phyloP scores from a whole-genome alignment of 2,888 invertebrate genomes.

The Herminia tarsipennalis region DNA sequence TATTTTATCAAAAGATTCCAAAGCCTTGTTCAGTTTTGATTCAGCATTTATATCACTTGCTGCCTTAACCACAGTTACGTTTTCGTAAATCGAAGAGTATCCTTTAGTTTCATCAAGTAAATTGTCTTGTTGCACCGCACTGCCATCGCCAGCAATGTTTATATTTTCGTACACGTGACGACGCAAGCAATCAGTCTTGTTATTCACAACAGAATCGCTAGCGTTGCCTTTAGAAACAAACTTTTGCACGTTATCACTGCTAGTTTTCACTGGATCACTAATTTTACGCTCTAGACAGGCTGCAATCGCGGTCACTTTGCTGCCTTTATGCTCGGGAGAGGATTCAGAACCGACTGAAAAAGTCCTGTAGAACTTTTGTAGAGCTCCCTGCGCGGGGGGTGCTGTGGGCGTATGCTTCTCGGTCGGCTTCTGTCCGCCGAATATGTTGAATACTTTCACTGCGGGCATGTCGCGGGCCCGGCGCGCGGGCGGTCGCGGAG shows the following conservation, averaged over 20 bases:
- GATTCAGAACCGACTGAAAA: conserved; percentile 77
- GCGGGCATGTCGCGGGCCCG: conserved; percentile 83
- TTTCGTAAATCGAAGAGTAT: conserved; percentile 80
- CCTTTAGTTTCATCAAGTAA: conserved; percentile 76
- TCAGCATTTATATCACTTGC: conserved; percentile 51
- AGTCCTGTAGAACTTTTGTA: conserved; percentile 83
- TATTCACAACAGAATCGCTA: conserved; percentile 61
- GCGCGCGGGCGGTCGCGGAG: conserved; percentile 72
- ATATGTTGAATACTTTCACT: conserved; percentile 85
- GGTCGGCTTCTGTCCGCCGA: conserved; percentile 83
- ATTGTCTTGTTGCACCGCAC: conserved; percentile 53
- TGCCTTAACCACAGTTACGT: conserved; percentile 73
- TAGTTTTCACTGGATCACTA: conserved; percentile 63
- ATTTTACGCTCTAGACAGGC: conserved; percentile 79
- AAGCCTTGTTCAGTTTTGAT: conserved; percentile 75
- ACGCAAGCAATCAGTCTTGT: conserved; percentile 55
- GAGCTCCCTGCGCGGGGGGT: conserved; percentile 68
- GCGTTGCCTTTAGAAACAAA: conserved; percentile 55
- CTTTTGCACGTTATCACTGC: conserved; percentile 75
- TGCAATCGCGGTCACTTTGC: conserved; percentile 80
- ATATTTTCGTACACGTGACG: conserved; percentile 81
- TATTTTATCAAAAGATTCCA: conserved; percentile 82
- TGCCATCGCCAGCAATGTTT: conserved; percentile 62
- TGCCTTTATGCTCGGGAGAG: conserved; percentile 71
- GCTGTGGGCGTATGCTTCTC: conserved; percentile 69